Conservation (phyloP, 2,113 vertebrate species). For the Trematocara variabile region DNA sequence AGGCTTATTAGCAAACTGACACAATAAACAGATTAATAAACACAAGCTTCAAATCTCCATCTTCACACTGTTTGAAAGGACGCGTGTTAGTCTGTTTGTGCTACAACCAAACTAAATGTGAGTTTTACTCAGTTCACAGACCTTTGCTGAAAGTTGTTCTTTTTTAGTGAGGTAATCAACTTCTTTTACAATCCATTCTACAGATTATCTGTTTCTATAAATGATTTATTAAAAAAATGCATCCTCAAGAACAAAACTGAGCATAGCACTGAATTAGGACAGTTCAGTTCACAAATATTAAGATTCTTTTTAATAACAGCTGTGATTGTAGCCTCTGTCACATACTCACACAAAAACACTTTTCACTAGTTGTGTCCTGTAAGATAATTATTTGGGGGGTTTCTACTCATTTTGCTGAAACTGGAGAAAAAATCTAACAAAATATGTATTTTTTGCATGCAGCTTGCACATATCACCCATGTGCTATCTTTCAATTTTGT, state of each 20-base stretch:
- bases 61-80: not conserved
- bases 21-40: not conserved
- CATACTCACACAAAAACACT: not conserved
- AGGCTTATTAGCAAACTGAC: not conserved
- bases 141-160: not conserved
- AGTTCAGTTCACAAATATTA: not conserved
- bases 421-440: not conserved
- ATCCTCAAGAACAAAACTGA: not conserved
- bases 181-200: not conserved
- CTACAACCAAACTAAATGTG: not conserved
- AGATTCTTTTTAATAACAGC: not conserved
- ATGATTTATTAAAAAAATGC: not conserved
- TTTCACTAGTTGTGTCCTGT: not conserved
- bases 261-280: not conserved
- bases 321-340: not conserved
- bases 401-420: not conserved
- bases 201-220: not conserved
- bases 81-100: not conserved
- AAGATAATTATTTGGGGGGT: not conserved
- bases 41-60: not conserved
- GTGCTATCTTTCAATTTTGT: not conserved
- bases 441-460: not conserved
- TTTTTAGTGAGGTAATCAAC: not conserved
- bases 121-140: not conserved
- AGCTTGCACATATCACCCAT: not conserved